Base-by-base conservation (phyloP, 2,888 invertebrate species). In the Drosophila fungiperda region DNA sequence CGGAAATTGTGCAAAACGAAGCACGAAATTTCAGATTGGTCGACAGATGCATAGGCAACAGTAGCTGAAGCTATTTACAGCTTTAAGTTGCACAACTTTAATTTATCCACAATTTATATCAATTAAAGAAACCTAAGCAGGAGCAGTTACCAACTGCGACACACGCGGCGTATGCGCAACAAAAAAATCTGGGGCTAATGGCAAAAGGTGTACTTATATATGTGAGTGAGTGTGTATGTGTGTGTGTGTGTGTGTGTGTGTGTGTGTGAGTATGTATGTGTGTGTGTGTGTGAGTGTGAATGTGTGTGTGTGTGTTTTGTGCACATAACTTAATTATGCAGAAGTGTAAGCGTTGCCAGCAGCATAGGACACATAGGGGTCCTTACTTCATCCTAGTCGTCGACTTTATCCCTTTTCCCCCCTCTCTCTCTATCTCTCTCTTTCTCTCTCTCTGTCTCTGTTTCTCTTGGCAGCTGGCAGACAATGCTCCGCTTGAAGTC, bases 301-400 rank as follows among this genome's bases (percentile, higher is more conserved):
- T 69, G 50, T 57, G 53, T 71, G 49, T 61, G 49, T 49, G 48
- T 62, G 48, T 50, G 77, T 79, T 57, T 82, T 73, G 79, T 75
- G 78, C 84, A 82, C 73, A 87, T 87, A 86, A 86, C 86, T 86
- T 87, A 87, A 87, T 87, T 87, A 87, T 87, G 86, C 87, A 87
- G 82, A 87, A 87, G 82, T 85, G 87, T 83, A 85, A 86, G 76
- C 76, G 83, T 78, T 74, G 78, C 80, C 70, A 68, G 55, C 78
- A 76, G 81, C 70, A 66, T 9, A 53, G 53, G 26, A 58, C 58
- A 70, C 38, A 68, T 65, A 63, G 66, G 69, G 79, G 72, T 50
- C 48, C 17, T 32, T 23, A 1, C 17, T 33, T 23, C 40, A 3
- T 42, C 53, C 49, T 67, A 69, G 53, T 33, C 70, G 71, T 59